Percentiles rank a stretch among this genome's conserved stretches.
Evolutionary conservation across 2,888 invertebrate species (phyloP).

Genomic region (Harpalus rufipes): DNA sequence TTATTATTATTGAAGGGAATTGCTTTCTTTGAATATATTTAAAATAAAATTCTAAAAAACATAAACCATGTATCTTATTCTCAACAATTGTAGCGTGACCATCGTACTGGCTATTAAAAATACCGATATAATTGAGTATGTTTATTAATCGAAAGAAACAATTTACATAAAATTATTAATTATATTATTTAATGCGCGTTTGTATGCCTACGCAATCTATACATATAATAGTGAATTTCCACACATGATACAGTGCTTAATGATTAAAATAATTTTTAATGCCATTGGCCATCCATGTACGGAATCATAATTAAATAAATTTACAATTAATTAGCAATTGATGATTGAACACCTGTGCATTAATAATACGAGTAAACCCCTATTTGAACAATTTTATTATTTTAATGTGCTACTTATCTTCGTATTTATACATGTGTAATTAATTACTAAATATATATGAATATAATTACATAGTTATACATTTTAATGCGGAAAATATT

Average conservation of each 20-base stretch:
- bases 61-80: too few species aligned
- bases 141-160: not conserved
- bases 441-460: conserved; percentile 7
- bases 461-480: not conserved
- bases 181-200: not conserved
- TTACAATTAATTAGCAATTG: not conserved
- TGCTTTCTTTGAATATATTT: too few species aligned
- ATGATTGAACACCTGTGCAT: conserved; percentile 1
- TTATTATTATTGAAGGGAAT: too few species aligned
- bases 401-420: conserved; percentile 6
- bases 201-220: not conserved
- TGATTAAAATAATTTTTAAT: not conserved
- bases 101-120: not conserved
- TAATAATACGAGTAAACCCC: not conserved
- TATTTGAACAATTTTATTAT: not conserved
- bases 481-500: not conserved
- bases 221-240: not conserved
- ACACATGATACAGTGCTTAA: not conserved
- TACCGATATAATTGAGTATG: not conserved
- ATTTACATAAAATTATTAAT: not conserved
- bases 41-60: too few species aligned
- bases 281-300: not conserved
- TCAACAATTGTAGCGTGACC: too few species aligned
- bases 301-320: conserved; percentile 7
- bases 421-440: conserved; percentile 2